Evolutionary conservation across 1,140 invertebrate species (phyloP), one percentile per base, ranked within the genome.

Genomic region (Amphibalanus amphitrite): DNA sequence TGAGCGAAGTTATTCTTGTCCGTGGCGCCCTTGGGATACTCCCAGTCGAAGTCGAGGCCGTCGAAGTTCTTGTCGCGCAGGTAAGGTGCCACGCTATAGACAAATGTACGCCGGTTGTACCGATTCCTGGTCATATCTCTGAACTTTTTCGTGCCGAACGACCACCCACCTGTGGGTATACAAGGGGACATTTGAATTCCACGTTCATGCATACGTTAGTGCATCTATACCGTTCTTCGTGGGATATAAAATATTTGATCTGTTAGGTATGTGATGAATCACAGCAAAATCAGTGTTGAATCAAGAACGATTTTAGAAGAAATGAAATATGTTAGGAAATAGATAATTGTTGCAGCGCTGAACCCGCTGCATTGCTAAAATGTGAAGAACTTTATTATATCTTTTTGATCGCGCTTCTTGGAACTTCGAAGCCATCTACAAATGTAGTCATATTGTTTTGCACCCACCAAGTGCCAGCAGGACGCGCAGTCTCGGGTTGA

Each of bases 1-100:
- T 90, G 79, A 25, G 95, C 93, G 78, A 88, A 96, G 80, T 97
- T 96, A 78, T 91, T 91, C 82, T 96, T 97, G 77, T 97, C 95
- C 38, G 92, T 90, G 0, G 85, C 84, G 29, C 93, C 94, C 81
- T 93, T 94, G 1, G 95, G 95, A 81, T 97, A 97, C 81, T 97
- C 95, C 95, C 95, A 97, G 82, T 97, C 93, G 73, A 97, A 86
- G 78, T 97, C 94, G 29, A 97, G 82, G 38, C 92, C 92, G 77
- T 94, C 92, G 76, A 95, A 96, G 76, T 89, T 86, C 74, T 91
- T 85, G 75, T 92, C 87, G 33, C 93, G 83, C 33, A 96, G 81
- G 83, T 92, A 96, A 0, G 91, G 90, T 79, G 95, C 93, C 8
- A 92, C 90, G 70, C 91, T 93, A 82, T 93, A 95, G 78, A 95